These are phyloP conservation scores for Pollimyrus isidori DNA, from an alignment of 2,113 vertebrate species.

Conservation along the genomic window DNA sequence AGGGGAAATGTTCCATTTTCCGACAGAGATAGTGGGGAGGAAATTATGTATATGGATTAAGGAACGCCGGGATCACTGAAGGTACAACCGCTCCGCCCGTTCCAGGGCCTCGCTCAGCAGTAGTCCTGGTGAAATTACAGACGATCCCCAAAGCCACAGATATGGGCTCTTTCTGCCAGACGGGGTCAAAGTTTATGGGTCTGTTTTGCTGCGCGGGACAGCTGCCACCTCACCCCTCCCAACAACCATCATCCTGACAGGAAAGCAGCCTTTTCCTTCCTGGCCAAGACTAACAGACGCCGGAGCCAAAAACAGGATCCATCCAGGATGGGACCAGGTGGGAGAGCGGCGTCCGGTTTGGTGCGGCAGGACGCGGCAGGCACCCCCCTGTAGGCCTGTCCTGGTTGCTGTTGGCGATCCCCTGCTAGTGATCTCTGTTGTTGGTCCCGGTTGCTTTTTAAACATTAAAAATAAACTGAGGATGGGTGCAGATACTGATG, in stretches of 20 bases:
- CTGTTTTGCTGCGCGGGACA: conserved; percentile 28
- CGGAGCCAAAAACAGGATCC: conserved; percentile 27
- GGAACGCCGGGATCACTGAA: not conserved
- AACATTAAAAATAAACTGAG: not conserved
- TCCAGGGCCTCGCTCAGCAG: not conserved
- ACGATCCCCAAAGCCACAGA: not conserved
- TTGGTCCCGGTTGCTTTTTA: not conserved
- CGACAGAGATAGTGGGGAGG: not conserved
- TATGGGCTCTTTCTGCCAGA: conserved; percentile 3
- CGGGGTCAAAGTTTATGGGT: conserved; percentile 34
- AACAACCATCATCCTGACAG: conserved; percentile 49
- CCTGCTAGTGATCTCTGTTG: not conserved
- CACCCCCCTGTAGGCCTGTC: not conserved
- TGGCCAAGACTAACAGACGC: conserved; percentile 44
- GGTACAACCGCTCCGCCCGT: conserved; percentile 20
- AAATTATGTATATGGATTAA: not conserved
- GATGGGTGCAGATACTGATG: not conserved
- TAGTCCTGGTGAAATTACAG: not conserved
- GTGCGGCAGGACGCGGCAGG: conserved; percentile 21
- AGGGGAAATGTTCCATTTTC: not conserved
- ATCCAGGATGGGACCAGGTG: conserved; percentile 25
- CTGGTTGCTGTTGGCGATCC: not conserved
- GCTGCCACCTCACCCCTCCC: conserved; percentile 12
- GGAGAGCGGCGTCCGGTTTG: conserved; percentile 35
- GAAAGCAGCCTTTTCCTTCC: conserved; percentile 31